Evolutionary conservation across 53 echinoderm and acorn worm genomes (phyloP), one percentile per base, ranked within the genome.

Genomic region (Patiria pectinifera): DNA sequence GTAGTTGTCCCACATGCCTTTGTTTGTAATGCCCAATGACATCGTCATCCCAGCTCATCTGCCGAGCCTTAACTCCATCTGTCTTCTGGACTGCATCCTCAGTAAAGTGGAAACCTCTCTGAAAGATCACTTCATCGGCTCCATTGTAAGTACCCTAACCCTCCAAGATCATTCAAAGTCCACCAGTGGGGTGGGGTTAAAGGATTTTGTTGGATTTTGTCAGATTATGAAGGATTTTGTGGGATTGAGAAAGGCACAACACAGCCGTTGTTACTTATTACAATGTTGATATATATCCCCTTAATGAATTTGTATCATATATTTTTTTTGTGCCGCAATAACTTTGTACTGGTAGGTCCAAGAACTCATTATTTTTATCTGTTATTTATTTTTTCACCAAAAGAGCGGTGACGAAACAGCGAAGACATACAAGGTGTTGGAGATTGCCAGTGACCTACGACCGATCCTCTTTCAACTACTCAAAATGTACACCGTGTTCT

Each of bases 51-150:
- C 87, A 11, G 60, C 85, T 14, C 88, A 92, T 86, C 96, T 98
- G 59, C 99, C 99, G 19, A 94, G 97, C 62, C 93, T 98, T 18
- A 92, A 94, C 48, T 76, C 95, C 13, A 96, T 98, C 86, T 95
- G 94, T 76, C 93, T 96, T 49, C 87, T 98, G 62, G 96, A 98
- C 93, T 84, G 95, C 58, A 94, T 96, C 78, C 91, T 98, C 71
- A 94, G 95, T 16, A 98, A 98, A 84, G 94, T 96, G 8, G 94
- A 96, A 23, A 87, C 91, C 78, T 91, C 99, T 0, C 94, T 98
- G 22, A 92, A 95, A 74, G 96, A 97, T 59, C 82, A 79, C 81
- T 95, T 94, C 77, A 83, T 91, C 11, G 92, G 96, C 49, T 78
- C 94, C 60, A 92, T 92, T 78, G 94, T 94, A 92, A 94, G 92